Conservation (phyloP, 30 jellyfish, hydroid and myxozoan species). For the Hydractinia symbiolongicarpus region DNA sequence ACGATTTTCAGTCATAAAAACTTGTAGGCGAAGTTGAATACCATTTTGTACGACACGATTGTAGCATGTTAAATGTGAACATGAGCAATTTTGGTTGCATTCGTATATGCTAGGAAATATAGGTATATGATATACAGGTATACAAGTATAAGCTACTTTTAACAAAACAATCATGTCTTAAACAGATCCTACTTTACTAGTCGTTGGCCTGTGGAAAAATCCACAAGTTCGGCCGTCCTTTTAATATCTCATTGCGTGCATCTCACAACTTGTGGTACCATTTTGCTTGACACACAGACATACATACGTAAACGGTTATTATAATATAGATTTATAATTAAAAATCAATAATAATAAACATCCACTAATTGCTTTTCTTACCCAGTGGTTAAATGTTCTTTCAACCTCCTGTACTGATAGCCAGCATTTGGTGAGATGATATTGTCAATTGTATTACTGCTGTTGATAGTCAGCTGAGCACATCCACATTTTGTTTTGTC, state of each 20-base stretch:
- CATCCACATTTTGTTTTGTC: constrained; percentile 81
- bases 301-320: not conserved
- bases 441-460: constrained; percentile 78
- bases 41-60: constrained; percentile 98
- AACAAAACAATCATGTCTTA: too few relatives aligned
- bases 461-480: constrained; percentile 59
- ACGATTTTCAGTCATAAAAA: constrained; percentile 83
- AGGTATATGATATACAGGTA: not conserved
- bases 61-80: constrained; percentile 50
- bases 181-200: too few relatives aligned
- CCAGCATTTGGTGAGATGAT: constrained; percentile 55
- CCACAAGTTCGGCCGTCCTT: too few relatives aligned
- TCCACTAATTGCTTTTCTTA: not conserved
- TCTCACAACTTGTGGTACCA: too few relatives aligned
- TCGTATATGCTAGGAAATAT: constrained; percentile 59
- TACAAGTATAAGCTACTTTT: too few relatives aligned
- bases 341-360: not conserved
- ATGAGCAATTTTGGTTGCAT: constrained; percentile 72
- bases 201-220: too few relatives aligned
- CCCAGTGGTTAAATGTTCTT: constrained; percentile 87
- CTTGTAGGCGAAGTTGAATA: constrained; percentile 68
- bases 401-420: constrained; percentile 64
- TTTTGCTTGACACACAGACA: too few relatives aligned
- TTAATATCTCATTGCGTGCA: too few relatives aligned
- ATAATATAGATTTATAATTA: not conserved